Conservation (phyloP, 2,797 vertebrate species). For the Gymnocypris eckloni region DNA sequence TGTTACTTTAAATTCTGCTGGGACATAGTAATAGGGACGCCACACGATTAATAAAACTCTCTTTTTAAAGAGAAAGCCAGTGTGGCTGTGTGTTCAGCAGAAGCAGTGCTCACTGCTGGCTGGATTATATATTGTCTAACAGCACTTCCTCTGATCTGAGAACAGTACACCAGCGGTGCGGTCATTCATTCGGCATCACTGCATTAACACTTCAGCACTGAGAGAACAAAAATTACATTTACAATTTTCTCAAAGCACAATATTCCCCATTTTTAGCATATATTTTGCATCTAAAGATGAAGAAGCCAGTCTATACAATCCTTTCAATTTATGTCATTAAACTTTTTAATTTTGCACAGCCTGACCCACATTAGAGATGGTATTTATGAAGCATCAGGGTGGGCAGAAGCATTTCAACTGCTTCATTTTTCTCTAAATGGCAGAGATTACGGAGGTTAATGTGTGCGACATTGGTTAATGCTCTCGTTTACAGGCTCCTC, state of each 20-base stretch:
- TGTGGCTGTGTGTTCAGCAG: constrained; percentile 39
- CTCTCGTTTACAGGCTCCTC: constrained; percentile 45
- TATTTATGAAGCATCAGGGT: constrained; percentile 19
- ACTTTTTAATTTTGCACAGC: constrained; percentile 31
- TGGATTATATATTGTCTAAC: constrained; percentile 38
- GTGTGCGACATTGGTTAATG: constrained; percentile 49
- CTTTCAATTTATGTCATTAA: constrained; percentile 15
- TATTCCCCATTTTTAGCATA: neutral
- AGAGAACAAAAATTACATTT: constrained; percentile 16
- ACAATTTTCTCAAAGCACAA: constrained; percentile 23
- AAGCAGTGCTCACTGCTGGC: constrained; percentile 7
- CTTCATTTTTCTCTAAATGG: constrained; percentile 54
- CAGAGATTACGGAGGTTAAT: constrained; percentile 55
- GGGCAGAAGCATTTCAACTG: constrained; percentile 14
- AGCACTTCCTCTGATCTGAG: constrained; percentile 41
- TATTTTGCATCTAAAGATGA: constrained; percentile 8
- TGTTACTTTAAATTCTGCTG: constrained; percentile 56
- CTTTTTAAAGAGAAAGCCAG: constrained; percentile 49
- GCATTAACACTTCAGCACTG: constrained; percentile 30
- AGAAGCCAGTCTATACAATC: constrained; percentile 4
- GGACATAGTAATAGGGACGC: constrained; percentile 32
- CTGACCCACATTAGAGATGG: constrained; percentile 42
- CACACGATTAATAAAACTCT: constrained; percentile 56
- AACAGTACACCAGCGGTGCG: constrained; percentile 31
- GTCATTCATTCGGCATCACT: constrained; percentile 33